Conservation (phyloP, 2,797 vertebrate species). For the Iguana delicatissima region DNA sequence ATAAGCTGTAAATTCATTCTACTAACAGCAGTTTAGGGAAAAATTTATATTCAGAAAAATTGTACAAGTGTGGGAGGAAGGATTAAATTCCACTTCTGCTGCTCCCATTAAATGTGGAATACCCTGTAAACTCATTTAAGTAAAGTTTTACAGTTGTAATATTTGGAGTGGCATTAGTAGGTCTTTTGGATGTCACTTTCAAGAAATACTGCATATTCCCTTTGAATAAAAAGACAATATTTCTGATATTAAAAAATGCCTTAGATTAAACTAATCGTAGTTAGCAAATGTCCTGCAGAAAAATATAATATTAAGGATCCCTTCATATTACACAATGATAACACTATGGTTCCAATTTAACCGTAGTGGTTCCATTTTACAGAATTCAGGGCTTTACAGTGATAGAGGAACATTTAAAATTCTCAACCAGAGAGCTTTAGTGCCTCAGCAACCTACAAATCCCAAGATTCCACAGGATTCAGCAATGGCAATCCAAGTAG, state of each 20-base stretch:
- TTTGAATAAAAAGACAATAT: not conserved
- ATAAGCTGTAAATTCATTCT: not conserved
- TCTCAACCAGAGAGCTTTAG: too few relatives aligned
- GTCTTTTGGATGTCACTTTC: not conserved
- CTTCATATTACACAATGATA: too few relatives aligned
- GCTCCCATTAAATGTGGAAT: not conserved
- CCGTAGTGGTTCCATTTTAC: too few relatives aligned
- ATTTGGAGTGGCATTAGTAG: too few relatives aligned
- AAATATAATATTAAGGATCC: too few relatives aligned
- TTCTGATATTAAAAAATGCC: not conserved
- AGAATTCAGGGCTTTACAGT: too few relatives aligned
- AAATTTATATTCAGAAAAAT: not conserved
- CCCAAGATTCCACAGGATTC: too few relatives aligned
- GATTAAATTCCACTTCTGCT: not conserved
- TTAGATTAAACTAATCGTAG: not conserved
- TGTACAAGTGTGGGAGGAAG: not conserved
- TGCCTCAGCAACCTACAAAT: too few relatives aligned
- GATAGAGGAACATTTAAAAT: too few relatives aligned
- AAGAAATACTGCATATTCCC: not conserved
- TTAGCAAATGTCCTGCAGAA: too few relatives aligned
- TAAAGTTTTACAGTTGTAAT: not conserved
- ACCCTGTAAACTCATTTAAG: not conserved
- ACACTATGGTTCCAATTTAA: too few relatives aligned
- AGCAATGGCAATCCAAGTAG: too few relatives aligned
- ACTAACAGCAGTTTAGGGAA: not conserved